Conservation (phyloP, 2,113 vertebrate genomes). For the Geothlypis trichas region DNA sequence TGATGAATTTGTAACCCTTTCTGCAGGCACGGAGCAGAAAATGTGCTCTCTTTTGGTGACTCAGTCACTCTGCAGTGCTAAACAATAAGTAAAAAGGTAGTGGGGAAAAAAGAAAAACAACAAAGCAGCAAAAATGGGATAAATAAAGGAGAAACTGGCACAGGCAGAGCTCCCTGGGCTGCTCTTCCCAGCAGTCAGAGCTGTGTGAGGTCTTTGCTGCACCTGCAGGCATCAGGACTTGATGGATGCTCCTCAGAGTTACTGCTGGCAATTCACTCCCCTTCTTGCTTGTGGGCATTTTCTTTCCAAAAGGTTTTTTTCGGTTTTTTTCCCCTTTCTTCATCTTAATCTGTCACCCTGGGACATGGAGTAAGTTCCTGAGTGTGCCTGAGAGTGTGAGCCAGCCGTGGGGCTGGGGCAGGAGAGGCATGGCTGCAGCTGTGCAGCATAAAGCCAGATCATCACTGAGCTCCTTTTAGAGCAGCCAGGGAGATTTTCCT, state of each 20-base stretch:
- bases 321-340: neutral
- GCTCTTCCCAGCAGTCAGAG: neutral
- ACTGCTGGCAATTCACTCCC: neutral
- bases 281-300: neutral
- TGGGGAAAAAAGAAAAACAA: fast-evolving
- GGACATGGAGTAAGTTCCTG: neutral
- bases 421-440: neutral
- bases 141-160: neutral
- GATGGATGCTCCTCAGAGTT: neutral
- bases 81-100: neutral
- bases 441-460: slow-evolving; percentile 32
- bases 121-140: neutral
- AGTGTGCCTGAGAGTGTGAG: fast-evolving
- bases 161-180: neutral
- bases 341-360: neutral
- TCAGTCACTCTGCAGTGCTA: neutral
- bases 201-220: neutral
- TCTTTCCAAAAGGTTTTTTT: neutral
- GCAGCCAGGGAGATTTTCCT: slow-evolving; percentile 65
- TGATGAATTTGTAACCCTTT: neutral
- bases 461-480: slow-evolving; percentile 67
- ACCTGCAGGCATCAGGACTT: neutral
- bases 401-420: neutral
- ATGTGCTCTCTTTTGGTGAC: neutral
- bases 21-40: fast-evolving